Percentiles rank a stretch among this genome's conserved stretches.
Conservation (phyloP, 2,113 vertebrate genomes). For the Psilopsiagon aurifrons region DNA sequence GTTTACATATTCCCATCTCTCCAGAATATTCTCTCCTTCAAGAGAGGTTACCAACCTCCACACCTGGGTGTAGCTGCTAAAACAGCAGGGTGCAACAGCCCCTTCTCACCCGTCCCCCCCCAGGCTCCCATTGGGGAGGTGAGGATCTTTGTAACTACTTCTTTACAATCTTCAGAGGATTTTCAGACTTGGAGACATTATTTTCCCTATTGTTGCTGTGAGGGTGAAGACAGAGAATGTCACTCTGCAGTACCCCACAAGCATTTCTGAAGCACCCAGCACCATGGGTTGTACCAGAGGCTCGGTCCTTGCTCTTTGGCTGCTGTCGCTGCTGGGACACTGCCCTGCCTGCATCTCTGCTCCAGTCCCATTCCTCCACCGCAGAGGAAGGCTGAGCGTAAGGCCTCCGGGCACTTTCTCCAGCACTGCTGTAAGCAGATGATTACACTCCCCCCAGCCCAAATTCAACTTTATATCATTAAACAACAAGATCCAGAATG, state of each 20-base stretch:
- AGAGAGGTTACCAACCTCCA: neutral
- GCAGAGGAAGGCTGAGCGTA: neutral
- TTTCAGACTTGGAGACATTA: neutral
- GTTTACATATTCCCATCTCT: neutral
- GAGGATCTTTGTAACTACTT: accelerated
- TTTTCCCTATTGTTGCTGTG: neutral
- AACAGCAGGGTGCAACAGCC: neutral
- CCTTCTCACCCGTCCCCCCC: accelerated
- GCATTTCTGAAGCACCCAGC: neutral
- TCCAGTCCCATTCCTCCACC: neutral
- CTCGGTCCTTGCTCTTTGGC: neutral
- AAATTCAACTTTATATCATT: constrained; percentile 26
- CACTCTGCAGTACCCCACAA: accelerated
- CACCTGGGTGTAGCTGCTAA: neutral
- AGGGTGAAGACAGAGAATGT: neutral
- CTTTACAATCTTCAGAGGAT: neutral
- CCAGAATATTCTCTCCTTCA: neutral
- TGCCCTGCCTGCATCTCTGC: neutral
- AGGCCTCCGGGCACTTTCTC: neutral
- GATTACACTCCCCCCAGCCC: neutral
- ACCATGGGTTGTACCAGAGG: neutral
- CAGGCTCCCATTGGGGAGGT: neutral
- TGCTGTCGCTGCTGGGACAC: neutral
- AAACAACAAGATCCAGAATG: constrained; percentile 34
- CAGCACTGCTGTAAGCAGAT: neutral